phyloP scores from a whole-genome alignment of 2,888 invertebrate genomes.

The Slavum lentiscoides region DNA sequence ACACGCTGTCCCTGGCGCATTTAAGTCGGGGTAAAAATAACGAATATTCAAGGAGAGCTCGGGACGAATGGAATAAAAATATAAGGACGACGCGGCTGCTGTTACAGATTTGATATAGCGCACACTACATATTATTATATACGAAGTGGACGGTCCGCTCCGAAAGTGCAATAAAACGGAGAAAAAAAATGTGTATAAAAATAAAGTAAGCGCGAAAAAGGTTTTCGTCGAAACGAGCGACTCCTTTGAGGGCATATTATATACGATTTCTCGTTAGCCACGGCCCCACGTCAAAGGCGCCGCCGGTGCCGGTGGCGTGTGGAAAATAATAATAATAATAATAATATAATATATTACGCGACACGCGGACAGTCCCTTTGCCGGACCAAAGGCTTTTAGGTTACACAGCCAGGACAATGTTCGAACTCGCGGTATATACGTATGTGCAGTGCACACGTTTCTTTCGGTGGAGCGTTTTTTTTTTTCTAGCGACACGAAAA shows the following conservation, averaged over 20 bases:
- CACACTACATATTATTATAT: too few relatives aligned
- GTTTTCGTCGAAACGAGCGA: constrained; percentile 14
- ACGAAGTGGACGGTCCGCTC: background rate
- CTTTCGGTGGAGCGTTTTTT: background rate
- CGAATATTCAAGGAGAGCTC: too few relatives aligned
- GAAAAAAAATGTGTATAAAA: background rate
- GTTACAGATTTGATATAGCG: too few relatives aligned
- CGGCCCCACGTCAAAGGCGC: constrained; percentile 32
- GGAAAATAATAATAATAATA: constrained; percentile 11
- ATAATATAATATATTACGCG: constrained; percentile 34
- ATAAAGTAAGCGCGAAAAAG: constrained; percentile 6
- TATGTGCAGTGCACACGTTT: too few relatives aligned
- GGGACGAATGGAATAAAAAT: too few relatives aligned
- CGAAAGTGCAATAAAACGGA: constrained; percentile 7
- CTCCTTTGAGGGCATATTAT: constrained; percentile 9
- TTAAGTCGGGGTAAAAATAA: too few relatives aligned
- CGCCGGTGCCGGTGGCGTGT: background rate
- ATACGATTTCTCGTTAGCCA: constrained; percentile 37
- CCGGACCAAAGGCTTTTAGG: constrained; percentile 32
- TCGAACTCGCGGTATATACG: too few relatives aligned
- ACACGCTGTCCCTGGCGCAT: too few relatives aligned
- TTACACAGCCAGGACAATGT: background rate
- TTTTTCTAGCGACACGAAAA: too few relatives aligned
- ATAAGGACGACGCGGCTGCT: too few relatives aligned
- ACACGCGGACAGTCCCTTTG: background rate